Evolutionary conservation across 2,888 invertebrate genomes (phyloP).

Genomic region (Ochropleura plecta): DNA sequence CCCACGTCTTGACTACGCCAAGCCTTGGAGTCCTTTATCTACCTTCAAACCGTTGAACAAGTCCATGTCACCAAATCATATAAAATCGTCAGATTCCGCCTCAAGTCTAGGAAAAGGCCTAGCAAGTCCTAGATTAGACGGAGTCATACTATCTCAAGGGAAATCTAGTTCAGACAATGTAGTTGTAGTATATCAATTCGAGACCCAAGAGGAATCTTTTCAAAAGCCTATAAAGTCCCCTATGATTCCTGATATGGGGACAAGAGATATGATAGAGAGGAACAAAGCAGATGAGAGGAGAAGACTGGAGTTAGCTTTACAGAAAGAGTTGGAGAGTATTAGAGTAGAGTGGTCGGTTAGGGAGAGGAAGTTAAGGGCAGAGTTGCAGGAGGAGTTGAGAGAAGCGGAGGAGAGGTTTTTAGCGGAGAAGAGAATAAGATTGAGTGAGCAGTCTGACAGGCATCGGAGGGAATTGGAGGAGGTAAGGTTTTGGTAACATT

Average conservation of each 20-base stretch:
- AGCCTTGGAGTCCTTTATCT: conserved; percentile 83
- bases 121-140: conserved; percentile 84
- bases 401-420: conserved; percentile 87
- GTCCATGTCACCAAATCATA: conserved; percentile 71
- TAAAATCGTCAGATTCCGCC: conserved; percentile 82
- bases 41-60: conserved; percentile 82
- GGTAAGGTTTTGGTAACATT: conserved; percentile 68
- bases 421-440: conserved; percentile 81
- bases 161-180: conserved; percentile 86
- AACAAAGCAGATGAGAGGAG: conserved; percentile 84
- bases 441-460: conserved; percentile 86
- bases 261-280: conserved; percentile 84
- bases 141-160: conserved; percentile 86
- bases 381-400: conserved; percentile 88
- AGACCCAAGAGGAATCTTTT: conserved; percentile 79
- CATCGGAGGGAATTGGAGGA: conserved; percentile 86
- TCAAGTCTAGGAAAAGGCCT: conserved; percentile 79
- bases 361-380: conserved; percentile 90
- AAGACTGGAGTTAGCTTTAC: conserved; percentile 83
- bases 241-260: conserved; percentile 82
- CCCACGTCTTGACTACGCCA: conserved; percentile 80
- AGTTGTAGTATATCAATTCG: conserved; percentile 87
- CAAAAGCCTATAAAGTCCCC: conserved; percentile 82
- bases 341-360: conserved; percentile 90
- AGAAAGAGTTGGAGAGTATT: conserved; percentile 89